These are phyloP conservation scores for Coregonus clupeaformis DNA, from an alignment of 2,113 vertebrate species.

Conservation along the genomic window DNA sequence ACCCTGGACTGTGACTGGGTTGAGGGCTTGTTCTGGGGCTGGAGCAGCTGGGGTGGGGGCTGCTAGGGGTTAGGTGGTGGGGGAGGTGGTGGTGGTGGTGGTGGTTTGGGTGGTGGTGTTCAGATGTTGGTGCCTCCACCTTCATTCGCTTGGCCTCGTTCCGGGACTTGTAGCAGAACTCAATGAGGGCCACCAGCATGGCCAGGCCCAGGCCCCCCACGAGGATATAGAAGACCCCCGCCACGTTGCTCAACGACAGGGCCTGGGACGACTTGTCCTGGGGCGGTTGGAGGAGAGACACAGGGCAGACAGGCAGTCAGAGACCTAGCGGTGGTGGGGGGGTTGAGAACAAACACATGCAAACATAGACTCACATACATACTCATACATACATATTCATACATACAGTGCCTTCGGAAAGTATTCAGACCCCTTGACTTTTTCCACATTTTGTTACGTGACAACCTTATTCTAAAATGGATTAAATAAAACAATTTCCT, in stretches of 20 bases:
- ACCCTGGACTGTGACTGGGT: no score
- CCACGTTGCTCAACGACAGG: slow-evolving; percentile 99
- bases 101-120: slow-evolving; percentile 78
- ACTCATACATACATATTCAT: slow-evolving; percentile 3
- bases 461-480: no score
- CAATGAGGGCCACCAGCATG: slow-evolving; percentile 99
- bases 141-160: slow-evolving; percentile 99
- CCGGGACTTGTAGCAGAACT: slow-evolving; percentile 99
- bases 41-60: slow-evolving; percentile 62
- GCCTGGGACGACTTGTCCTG: slow-evolving; percentile 98
- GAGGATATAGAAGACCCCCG: slow-evolving; percentile 99
- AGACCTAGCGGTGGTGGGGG: neutral
- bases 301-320: slow-evolving; percentile 46
- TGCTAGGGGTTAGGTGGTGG: slow-evolving; percentile 54
- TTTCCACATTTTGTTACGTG: no score
- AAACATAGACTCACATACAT: slow-evolving; percentile 9
- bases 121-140: slow-evolving; percentile 87
- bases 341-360: neutral
- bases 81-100: slow-evolving; percentile 64
- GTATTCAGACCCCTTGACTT: no score
- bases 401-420: slow-evolving; percentile 1
- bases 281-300: slow-evolving; percentile 9
- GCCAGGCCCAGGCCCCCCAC: slow-evolving; percentile 98
- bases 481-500: no score
- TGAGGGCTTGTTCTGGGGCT: slow-evolving; percentile 77